phyloP scores from a whole-genome alignment of 2,113 vertebrate genomes.

The Cromileptes altivelis region DNA sequence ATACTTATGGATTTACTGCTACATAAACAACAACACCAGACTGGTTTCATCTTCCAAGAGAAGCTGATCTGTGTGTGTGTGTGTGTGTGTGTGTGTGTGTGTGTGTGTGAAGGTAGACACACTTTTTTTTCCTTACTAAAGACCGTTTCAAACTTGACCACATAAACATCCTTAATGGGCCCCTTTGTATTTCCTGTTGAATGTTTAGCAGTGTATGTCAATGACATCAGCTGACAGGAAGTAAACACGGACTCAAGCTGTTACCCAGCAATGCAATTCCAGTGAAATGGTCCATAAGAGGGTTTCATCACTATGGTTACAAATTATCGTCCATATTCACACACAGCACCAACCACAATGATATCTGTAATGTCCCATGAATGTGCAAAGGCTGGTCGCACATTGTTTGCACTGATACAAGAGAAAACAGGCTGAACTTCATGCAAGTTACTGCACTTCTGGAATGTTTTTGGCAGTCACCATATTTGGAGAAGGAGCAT shows the following conservation, averaged over 20 bases:
- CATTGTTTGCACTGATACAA: background rate
- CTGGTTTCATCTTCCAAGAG: background rate
- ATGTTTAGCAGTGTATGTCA: too few relatives aligned
- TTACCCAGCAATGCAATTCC: too few relatives aligned
- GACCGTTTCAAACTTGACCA: too few relatives aligned
- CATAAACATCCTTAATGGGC: too few relatives aligned
- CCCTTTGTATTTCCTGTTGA: too few relatives aligned
- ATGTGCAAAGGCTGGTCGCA: too few relatives aligned
- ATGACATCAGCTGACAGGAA: too few relatives aligned
- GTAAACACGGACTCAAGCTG: too few relatives aligned
- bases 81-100: too few relatives aligned
- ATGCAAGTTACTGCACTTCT: background rate
- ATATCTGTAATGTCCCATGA: background rate
- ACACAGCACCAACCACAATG: background rate
- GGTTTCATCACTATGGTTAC: background rate
- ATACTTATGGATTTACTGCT: constrained; percentile 1
- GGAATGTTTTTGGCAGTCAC: background rate
- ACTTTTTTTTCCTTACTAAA: background rate
- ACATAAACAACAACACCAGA: background rate
- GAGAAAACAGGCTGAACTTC: background rate
- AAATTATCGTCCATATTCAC: constrained; percentile 2
- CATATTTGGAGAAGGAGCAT: background rate
- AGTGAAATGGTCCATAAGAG: background rate
- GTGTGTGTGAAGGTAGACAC: background rate
- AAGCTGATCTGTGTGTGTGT: background rate